phyloP scores from a whole-genome alignment of 2,888 invertebrate species.

The Trichopria drosophilae region DNA sequence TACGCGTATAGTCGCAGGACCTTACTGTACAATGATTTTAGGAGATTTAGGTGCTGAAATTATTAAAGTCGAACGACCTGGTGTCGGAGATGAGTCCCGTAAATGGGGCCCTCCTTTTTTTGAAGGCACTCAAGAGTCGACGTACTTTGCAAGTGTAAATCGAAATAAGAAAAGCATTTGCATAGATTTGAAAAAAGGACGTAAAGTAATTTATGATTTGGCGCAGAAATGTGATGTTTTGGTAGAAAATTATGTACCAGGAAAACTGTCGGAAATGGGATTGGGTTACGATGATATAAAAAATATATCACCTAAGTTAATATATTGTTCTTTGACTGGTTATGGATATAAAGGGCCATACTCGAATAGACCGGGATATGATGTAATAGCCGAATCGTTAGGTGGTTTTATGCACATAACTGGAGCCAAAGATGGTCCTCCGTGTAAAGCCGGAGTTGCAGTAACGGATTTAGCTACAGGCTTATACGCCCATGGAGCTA shows the following conservation, averaged over 20 bases:
- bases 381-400: slow-evolving; percentile 91
- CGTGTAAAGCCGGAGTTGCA: slow-evolving; percentile 90
- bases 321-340: slow-evolving; percentile 93
- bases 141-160: slow-evolving; percentile 87
- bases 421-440: slow-evolving; percentile 79
- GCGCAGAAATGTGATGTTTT: slow-evolving; percentile 81
- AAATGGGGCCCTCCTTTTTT: slow-evolving; percentile 93
- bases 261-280: slow-evolving; percentile 75
- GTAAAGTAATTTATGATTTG: slow-evolving; percentile 69
- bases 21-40: slow-evolving; percentile 91
- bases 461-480: slow-evolving; percentile 93
- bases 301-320: slow-evolving; percentile 72
- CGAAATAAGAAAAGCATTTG: slow-evolving; percentile 93
- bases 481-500: slow-evolving; percentile 91
- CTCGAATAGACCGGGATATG: slow-evolving; percentile 86
- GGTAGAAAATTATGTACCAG: slow-evolving; percentile 93
- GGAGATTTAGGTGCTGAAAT: slow-evolving; percentile 92
- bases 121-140: slow-evolving; percentile 66
- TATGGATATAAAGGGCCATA: slow-evolving; percentile 90
- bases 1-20: slow-evolving; percentile 89
- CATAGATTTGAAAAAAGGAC: slow-evolving; percentile 80
- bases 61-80: slow-evolving; percentile 87
- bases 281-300: slow-evolving; percentile 80
- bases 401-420: slow-evolving; percentile 90
- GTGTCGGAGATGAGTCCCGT: slow-evolving; percentile 82